phyloP scores from a whole-genome alignment of 2,797 vertebrate species.

The Platalea minor region DNA sequence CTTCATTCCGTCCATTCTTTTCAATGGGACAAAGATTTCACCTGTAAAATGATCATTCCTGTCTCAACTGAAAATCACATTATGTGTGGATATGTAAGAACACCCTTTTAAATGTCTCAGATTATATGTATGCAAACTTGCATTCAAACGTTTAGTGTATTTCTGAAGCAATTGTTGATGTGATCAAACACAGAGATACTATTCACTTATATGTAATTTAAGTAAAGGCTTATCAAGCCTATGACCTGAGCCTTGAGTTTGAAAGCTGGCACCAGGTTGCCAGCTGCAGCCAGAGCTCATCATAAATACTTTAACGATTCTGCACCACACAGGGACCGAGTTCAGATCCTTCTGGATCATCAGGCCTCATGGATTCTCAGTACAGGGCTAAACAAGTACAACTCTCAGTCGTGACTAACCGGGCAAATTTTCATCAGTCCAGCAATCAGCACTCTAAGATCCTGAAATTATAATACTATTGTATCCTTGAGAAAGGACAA shows the following conservation, averaged over 20 bases:
- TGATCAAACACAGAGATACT: neutral
- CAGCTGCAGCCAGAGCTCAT: neutral
- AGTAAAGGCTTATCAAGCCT: neutral
- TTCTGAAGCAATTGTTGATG: neutral
- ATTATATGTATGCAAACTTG: neutral
- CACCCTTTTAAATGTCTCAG: neutral
- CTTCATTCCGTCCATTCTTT: neutral
- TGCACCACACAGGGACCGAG: neutral
- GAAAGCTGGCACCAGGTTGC: neutral
- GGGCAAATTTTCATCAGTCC: neutral
- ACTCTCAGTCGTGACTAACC: accelerated
- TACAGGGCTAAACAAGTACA: neutral
- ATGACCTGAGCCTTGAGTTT: neutral
- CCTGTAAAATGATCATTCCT: neutral
- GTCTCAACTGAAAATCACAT: neutral
- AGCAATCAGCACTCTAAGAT: neutral
- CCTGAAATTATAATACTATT: neutral
- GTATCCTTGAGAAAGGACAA: neutral
- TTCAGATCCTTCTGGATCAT: neutral
- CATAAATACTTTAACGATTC: neutral
- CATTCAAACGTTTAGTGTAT: neutral
- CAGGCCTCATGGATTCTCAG: neutral
- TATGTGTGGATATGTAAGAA: neutral
- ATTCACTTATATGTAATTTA: neutral
- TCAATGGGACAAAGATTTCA: neutral